Percentiles rank a stretch among this genome's conserved stretches.
phyloP scores from a whole-genome alignment of 1,140 invertebrate genomes.

The Panagrolaimus sp. region DNA sequence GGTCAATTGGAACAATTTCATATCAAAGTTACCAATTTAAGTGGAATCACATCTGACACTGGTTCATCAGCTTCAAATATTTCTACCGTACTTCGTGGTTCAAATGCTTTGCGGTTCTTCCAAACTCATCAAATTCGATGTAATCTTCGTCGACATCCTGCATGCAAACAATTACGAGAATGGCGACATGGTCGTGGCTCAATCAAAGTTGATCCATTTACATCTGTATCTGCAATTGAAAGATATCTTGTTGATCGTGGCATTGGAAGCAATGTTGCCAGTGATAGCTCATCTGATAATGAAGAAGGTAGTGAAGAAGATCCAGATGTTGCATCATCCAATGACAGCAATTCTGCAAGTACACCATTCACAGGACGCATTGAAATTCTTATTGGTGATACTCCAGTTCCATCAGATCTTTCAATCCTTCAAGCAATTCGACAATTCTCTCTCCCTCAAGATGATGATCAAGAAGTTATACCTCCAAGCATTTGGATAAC shows the following conservation, averaged over 20 bases:
- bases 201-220: slow-evolving; percentile 78
- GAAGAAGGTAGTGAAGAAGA: slow-evolving; percentile 61
- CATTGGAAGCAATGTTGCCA: slow-evolving; percentile 30
- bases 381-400: slow-evolving; percentile 90
- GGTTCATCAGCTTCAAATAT: slow-evolving; percentile 18
- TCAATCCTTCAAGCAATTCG: slow-evolving; percentile 77
- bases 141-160: slow-evolving; percentile 87
- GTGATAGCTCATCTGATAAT: slow-evolving; percentile 48
- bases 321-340: slow-evolving; percentile 48
- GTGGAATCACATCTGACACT: slow-evolving; percentile 40
- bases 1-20: slow-evolving; percentile 96
- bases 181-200: slow-evolving; percentile 89
- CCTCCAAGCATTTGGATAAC: slow-evolving; percentile 88
- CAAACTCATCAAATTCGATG: slow-evolving; percentile 98
- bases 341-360: slow-evolving; percentile 18
- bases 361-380: slow-evolving; percentile 64
- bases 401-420: slow-evolving; percentile 92
- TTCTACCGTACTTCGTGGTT: slow-evolving; percentile 67
- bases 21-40: slow-evolving; percentile 73
- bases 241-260: slow-evolving; percentile 49
- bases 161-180: slow-evolving; percentile 84
- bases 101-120: slow-evolving; percentile 92
- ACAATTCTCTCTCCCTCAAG: slow-evolving; percentile 71
- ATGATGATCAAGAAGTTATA: slow-evolving; percentile 66
- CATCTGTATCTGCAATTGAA: slow-evolving; percentile 90